Evolutionary conservation across 2,888 invertebrate species (phyloP).

Genomic region (Hoplodrina ambigua): DNA sequence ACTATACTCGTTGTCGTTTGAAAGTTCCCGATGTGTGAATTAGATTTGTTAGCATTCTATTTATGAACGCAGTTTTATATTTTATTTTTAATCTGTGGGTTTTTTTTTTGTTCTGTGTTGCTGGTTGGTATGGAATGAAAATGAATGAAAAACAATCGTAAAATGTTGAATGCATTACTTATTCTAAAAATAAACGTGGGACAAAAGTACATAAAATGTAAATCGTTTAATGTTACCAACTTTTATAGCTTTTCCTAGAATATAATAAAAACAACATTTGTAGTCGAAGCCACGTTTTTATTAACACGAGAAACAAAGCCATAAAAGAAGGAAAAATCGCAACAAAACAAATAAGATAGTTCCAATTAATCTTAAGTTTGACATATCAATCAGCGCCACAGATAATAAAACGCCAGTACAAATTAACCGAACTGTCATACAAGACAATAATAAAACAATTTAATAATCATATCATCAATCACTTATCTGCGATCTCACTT

Average conservation of each 20-base stretch:
- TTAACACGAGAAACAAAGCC: neutral
- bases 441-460: slow-evolving; percentile 54
- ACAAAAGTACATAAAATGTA: slow-evolving; percentile 36
- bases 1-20: slow-evolving; percentile 28
- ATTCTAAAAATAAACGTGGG: neutral
- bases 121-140: slow-evolving; percentile 18
- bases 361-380: slow-evolving; percentile 28
- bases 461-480: slow-evolving; percentile 59
- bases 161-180: slow-evolving; percentile 28
- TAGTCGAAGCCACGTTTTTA: slow-evolving; percentile 10
- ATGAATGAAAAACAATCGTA: slow-evolving; percentile 23
- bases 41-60: slow-evolving; percentile 44
- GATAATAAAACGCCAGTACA: slow-evolving; percentile 42
- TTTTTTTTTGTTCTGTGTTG: neutral
- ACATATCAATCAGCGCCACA: slow-evolving; percentile 37
- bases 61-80: slow-evolving; percentile 12
- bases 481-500: slow-evolving; percentile 58
- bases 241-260: slow-evolving; percentile 40
- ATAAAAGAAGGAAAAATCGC: slow-evolving; percentile 4
- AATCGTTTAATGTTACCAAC: slow-evolving; percentile 8
- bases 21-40: slow-evolving; percentile 56
- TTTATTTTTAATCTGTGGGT: slow-evolving; percentile 4
- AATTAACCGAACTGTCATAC: slow-evolving; percentile 47
- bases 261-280: slow-evolving; percentile 2
- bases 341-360: neutral